Conservation (phyloP, 2,113 vertebrate species). For the Sylvia atricapilla region DNA sequence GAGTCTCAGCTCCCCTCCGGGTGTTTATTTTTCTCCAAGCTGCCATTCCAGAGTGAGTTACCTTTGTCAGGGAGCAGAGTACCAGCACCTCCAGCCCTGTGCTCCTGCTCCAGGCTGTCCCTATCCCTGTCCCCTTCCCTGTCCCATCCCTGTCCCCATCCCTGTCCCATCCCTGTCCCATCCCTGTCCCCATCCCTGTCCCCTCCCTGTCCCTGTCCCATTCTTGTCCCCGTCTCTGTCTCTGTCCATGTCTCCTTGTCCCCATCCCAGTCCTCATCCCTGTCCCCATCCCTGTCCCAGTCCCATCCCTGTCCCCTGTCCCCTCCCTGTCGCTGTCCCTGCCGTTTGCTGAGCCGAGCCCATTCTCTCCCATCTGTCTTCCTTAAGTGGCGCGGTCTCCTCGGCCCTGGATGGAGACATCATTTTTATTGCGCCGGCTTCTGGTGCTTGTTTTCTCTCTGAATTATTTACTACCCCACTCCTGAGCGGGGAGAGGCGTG, state of each 20-base stretch:
- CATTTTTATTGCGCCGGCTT: conserved; percentile 64
- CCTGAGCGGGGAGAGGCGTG: neutral
- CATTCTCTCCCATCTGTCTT: conserved; percentile 75
- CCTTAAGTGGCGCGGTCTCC: conserved; percentile 64
- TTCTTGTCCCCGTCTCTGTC: neutral
- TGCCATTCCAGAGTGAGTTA: conserved; percentile 69
- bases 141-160: neutral
- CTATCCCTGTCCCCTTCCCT: no score
- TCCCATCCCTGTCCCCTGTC: neutral
- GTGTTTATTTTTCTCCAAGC: conserved; percentile 67
- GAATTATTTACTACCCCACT: conserved; percentile 68
- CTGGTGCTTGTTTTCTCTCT: conserved; percentile 35
- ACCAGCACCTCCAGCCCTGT: conserved; percentile 16
- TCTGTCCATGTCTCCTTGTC: conserved; percentile 53
- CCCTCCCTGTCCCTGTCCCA: neutral
- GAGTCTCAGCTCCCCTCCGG: conserved; percentile 66
- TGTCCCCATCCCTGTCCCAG: neutral
- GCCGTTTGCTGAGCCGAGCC: conserved; percentile 1
- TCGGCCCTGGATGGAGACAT: conserved; percentile 72
- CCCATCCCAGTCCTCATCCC: neutral
- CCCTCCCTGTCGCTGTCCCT: conserved; percentile 37
- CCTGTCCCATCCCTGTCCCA: neutral
- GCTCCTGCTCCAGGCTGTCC: conserved; percentile 64
- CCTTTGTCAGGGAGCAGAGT: conserved; percentile 65
- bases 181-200: neutral